These are phyloP conservation scores for Poicephalus meyeri DNA, from an alignment of 2,113 vertebrate genomes.

Conservation along the genomic window DNA sequence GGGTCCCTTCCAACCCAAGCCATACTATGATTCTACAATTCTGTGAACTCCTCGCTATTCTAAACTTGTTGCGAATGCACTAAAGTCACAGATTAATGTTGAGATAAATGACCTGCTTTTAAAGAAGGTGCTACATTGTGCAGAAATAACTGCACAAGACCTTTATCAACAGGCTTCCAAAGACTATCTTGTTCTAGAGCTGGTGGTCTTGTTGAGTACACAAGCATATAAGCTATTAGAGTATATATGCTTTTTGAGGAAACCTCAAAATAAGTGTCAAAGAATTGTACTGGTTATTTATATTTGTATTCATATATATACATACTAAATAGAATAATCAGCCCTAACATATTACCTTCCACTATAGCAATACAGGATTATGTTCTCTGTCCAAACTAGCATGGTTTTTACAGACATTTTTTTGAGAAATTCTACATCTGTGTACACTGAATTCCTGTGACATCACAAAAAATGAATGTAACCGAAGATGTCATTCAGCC, in stretches of 20 bases:
- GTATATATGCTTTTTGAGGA: background rate
- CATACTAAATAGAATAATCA: background rate
- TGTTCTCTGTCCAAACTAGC: background rate
- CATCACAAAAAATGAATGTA: background rate
- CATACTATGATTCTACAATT: background rate
- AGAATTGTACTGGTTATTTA: background rate
- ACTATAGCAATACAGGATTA: background rate
- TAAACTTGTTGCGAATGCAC: background rate
- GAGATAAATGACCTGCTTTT: background rate
- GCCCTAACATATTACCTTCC: background rate
- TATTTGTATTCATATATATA: background rate
- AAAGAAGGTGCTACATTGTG: background rate
- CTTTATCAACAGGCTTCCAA: background rate
- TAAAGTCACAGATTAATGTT: background rate
- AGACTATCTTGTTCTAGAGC: background rate
- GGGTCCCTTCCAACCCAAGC: background rate
- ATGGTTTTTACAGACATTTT: background rate
- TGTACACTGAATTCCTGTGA: background rate
- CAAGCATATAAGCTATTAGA: background rate
- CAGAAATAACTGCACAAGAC: background rate
- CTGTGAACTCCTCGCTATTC: background rate
- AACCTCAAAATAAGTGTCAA: background rate
- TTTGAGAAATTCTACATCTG: background rate
- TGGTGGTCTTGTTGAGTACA: background rate
- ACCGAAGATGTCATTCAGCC: background rate